Base-by-base conservation (phyloP, 2,113 vertebrate species). In the Platichthys stellatus region DNA sequence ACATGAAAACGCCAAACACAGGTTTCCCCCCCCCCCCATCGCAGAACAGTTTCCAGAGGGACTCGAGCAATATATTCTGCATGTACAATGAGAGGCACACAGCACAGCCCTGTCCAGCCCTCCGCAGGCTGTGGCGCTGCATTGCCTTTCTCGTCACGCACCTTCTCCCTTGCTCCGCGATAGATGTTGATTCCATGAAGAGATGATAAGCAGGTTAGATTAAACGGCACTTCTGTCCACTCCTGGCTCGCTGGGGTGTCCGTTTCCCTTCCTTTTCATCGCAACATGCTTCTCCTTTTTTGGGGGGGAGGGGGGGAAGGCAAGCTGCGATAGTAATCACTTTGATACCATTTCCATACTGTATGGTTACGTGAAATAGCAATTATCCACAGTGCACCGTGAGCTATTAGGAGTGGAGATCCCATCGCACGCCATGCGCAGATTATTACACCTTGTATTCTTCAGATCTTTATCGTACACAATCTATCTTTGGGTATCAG, bases 201-300 rank as follows among this genome's bases (percentile, higher is more conserved):
- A 82, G 40, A 89, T 82, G 79, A 83, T 73, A 82, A 89, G 83
- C 77, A 80, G 72, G 64, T 80, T 83, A 72, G 76, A 88, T 90
- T 86, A 78, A 61, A 56, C 15, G 14, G 23, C 66, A 62, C 59
- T 63, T 63, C 53, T 80, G 84, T 77, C 79, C 54, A 82, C 75
- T 76, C 62, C 54, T n/a, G 18, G 45, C 57, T 57, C 12, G 1
- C 56, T 61, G 31, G 38, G 59, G 58, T 64, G 72, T 84, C 76
- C 21, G 23, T 76, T 83, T 78, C 45, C 23, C 49, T 60, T 53
- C 80, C 67, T 70, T 81, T 87, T 86, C 63, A 65, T 78, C 74
- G 40, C 47, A 84, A 26, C 62, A 85, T 45, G 40, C 15, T 65
- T 74, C 74, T 70, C 73, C 59, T 47, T 53, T 15, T 21, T 31